These are phyloP conservation scores for Drosophila auraria DNA, from an alignment of 1,140 invertebrate genomes.

Conservation along the genomic window DNA sequence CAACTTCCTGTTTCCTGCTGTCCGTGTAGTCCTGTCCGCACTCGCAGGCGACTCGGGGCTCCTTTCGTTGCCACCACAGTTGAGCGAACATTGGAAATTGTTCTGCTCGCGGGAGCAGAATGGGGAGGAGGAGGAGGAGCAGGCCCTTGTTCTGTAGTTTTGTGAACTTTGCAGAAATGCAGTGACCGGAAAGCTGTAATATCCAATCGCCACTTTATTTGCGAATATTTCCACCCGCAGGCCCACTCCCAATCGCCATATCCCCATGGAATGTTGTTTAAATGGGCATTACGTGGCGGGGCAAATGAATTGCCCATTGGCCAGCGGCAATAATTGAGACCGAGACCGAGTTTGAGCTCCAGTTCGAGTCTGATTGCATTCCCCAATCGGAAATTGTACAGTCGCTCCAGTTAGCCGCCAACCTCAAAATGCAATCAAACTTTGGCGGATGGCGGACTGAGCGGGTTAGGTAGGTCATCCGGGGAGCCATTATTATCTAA, in stretches of 20 bases:
- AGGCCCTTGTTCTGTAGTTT: slow-evolving; percentile 57
- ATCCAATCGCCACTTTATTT: slow-evolving; percentile 83
- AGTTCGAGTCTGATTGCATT: slow-evolving; percentile 27
- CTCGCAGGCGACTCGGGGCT: slow-evolving; percentile 14
- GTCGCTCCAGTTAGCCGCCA: slow-evolving; percentile 26
- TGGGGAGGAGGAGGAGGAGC: slow-evolving; percentile 19
- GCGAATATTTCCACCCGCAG: slow-evolving; percentile 32
- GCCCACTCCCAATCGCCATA: not conserved
- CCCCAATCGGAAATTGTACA: slow-evolving; percentile 45
- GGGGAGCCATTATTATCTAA: slow-evolving; percentile 32
- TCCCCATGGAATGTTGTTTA: slow-evolving; percentile 42
- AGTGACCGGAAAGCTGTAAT: slow-evolving; percentile 83
- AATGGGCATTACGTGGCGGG: slow-evolving; percentile 74
- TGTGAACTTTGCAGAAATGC: slow-evolving; percentile 82
- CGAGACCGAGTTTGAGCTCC: slow-evolving; percentile 4
- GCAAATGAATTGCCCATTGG: slow-evolving; percentile 68
- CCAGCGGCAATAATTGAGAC: slow-evolving; percentile 72
- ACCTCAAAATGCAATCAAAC: slow-evolving; percentile 56
- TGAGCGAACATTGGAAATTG: slow-evolving; percentile 81
- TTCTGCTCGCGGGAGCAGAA: slow-evolving; percentile 80
- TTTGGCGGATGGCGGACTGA: slow-evolving; percentile 15
- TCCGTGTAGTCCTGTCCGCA: not conserved
- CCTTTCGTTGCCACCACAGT: slow-evolving; percentile 72
- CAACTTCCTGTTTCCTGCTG: slow-evolving; percentile 56
- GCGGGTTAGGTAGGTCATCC: slow-evolving; percentile 6